phyloP scores from a whole-genome alignment of 2,888 invertebrate genomes.

The Chaetoderma sp. region DNA sequence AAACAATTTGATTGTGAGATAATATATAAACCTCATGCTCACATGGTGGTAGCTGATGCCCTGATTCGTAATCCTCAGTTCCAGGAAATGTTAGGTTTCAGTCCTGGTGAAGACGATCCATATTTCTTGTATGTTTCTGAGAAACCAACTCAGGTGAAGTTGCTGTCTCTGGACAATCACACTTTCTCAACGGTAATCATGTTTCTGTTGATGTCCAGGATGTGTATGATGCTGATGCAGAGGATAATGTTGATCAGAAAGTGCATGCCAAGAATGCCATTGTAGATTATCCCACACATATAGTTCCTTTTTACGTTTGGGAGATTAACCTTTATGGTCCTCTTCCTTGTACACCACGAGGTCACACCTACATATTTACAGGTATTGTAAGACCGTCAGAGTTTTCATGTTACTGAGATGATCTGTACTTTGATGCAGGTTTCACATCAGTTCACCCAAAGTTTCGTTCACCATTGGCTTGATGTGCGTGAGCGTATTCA shows the following conservation, averaged over 20 bases:
- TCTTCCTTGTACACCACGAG: not conserved
- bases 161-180: slow-evolving; percentile 1
- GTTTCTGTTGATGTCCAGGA: slow-evolving; percentile 2
- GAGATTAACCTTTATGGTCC: not conserved
- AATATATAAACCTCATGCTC: not conserved
- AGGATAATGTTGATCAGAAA: not conserved
- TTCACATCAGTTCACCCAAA: no score
- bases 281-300: not conserved
- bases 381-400: no score
- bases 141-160: not conserved
- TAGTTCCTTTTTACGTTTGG: not conserved
- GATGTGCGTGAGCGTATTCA: not conserved
- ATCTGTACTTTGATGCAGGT: no score
- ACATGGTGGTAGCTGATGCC: not conserved
- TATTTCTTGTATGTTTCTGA: slow-evolving; percentile 1
- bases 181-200: not conserved
- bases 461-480: slow-evolving; percentile 2
- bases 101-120: slow-evolving; percentile 4
- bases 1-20: not conserved
- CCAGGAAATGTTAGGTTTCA: not conserved
- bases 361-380: not conserved
- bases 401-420: no score
- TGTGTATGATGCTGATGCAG: slow-evolving; percentile 2
- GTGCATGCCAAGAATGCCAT: not conserved
- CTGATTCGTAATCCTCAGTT: not conserved